A percentile compares a stretch with the other conserved stretches of the same genome.
phyloP scores from a whole-genome alignment of 1,140 invertebrate species.

The Plodia interpunctella region DNA sequence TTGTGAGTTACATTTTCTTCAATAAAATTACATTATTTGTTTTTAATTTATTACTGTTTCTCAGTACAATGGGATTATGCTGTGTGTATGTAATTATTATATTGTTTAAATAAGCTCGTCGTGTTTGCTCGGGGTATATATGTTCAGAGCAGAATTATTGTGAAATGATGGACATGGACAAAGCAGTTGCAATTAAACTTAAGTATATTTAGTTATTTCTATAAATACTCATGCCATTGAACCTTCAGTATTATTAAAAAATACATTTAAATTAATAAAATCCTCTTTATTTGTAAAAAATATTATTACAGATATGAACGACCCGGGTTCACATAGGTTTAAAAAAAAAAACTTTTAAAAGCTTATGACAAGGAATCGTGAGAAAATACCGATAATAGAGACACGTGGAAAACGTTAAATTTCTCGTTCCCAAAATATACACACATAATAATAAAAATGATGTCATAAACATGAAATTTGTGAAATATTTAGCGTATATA shows the following conservation, averaged over 20 bases:
- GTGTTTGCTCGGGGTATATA: background rate
- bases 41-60: constrained; percentile 2
- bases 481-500: no score
- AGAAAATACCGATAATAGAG: no score
- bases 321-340: no score
- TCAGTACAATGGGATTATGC: background rate
- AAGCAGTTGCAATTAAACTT: background rate
- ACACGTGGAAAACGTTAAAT: no score
- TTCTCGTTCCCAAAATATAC: no score
- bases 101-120: background rate
- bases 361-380: no score
- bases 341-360: no score
- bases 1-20: constrained; percentile 2
- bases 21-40: constrained; percentile 7
- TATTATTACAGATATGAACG: no score
- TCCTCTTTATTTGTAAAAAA: no score
- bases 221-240: background rate
- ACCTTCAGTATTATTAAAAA: background rate
- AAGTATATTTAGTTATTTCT: background rate
- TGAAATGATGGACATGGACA: constrained; percentile 4
- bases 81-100: background rate
- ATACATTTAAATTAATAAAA: no score
- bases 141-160: background rate
- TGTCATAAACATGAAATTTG: no score
- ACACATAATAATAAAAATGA: no score